These are phyloP conservation scores for Sialia sialis DNA, from an alignment of 2,113 vertebrate genomes.

Conservation along the genomic window DNA sequence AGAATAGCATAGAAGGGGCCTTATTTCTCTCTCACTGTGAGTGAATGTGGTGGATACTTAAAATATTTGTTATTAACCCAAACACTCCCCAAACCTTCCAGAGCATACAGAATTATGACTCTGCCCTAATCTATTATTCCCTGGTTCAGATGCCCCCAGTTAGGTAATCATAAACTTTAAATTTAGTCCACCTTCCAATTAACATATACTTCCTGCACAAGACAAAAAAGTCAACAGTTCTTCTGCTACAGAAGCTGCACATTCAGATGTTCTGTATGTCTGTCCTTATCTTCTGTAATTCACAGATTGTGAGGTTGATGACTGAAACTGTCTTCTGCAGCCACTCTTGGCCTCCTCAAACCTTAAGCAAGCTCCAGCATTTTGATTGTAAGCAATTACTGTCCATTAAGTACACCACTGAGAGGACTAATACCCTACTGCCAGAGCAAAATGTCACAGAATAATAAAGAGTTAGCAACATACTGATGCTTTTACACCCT, in stretches of 20 bases:
- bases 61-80: not conserved
- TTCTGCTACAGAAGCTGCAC: not conserved
- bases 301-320: not conserved
- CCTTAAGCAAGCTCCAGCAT: not conserved
- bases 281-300: not conserved
- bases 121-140: not conserved
- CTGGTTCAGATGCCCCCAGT: not conserved
- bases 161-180: not conserved
- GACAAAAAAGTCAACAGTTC: not conserved
- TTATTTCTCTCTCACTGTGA: not conserved
- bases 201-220: not conserved
- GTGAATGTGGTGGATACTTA: not conserved
- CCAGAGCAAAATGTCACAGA: slow-evolving; percentile 17
- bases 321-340: not conserved
- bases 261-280: not conserved
- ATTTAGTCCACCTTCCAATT: not conserved
- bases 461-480: not conserved
- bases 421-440: not conserved
- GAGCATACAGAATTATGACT: not conserved
- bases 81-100: not conserved
- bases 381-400: not conserved
- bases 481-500: not conserved
- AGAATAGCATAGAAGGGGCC: not conserved
- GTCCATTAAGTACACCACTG: not conserved
- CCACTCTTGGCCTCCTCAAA: not conserved